Evolutionary conservation across 1,140 invertebrate species (phyloP).

Genomic region (Cephus cinctus): DNA sequence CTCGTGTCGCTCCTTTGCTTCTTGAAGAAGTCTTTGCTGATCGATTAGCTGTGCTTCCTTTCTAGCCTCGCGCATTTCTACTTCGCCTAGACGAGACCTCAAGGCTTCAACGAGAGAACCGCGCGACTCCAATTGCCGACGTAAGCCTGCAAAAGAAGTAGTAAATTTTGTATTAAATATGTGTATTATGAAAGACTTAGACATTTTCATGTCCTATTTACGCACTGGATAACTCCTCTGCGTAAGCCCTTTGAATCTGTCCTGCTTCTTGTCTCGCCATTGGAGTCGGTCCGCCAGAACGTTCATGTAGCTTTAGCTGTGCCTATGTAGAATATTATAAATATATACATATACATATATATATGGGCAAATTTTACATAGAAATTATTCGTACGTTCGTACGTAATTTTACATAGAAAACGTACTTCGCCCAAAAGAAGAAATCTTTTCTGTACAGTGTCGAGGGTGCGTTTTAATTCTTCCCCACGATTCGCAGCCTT

Average conservation of each 20-base stretch:
- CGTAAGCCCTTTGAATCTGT: constrained; percentile 43
- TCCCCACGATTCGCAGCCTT: constrained; percentile 57
- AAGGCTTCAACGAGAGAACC: constrained; percentile 48
- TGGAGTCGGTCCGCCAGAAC: constrained; percentile 32
- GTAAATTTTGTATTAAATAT: neutral
- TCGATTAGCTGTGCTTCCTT: constrained; percentile 55
- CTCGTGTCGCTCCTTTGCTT: constrained; percentile 56
- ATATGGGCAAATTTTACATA: constrained; percentile 19
- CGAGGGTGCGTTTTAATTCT: constrained; percentile 54
- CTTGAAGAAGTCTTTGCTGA: constrained; percentile 52
- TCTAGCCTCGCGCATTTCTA: constrained; percentile 52
- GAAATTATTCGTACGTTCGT: too few relatives aligned
- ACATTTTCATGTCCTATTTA: neutral
- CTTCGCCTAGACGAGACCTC: constrained; percentile 45
- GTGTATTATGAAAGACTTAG: neutral
- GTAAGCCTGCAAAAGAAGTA: constrained; percentile 36
- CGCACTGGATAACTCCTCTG: constrained; percentile 48
- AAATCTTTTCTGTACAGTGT: constrained; percentile 56
- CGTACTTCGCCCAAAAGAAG: constrained; percentile 56
- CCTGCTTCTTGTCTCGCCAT: constrained; percentile 42
- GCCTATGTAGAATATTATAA: constrained; percentile 24
- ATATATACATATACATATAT: constrained; percentile 3
- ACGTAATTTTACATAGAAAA: constrained; percentile 23
- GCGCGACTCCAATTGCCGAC: constrained; percentile 49
- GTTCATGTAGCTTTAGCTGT: constrained; percentile 44